Evolutionary conservation across 2,797 vertebrate species (phyloP), one percentile per base, ranked within the genome.

Genomic region (Chaenodraco wilsoni): DNA sequence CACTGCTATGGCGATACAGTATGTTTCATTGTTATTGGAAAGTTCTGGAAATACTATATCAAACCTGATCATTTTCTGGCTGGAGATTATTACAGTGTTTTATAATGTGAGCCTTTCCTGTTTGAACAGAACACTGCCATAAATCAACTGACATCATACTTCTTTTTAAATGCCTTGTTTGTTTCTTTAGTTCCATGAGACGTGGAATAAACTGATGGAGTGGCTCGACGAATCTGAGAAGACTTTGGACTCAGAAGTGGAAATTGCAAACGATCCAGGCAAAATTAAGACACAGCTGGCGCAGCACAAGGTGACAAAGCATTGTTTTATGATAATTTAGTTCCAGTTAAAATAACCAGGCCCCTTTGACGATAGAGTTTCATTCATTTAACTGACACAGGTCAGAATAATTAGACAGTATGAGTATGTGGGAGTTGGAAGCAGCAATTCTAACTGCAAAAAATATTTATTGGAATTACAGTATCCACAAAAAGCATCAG

Each of bases 251-350:
- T 94, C 97, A 0, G 98, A 99, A 72, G 95, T 98, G 90, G 98
- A 99, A 94, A 98, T 99, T 46, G 97, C 98, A 82, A 99, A 99
- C 44, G 98, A 99, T 78, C 98, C 97, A 14, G 98, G 97, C 88
- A 99, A 96, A 93, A 97, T 99, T 92, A 99, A 99, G 94, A 94
- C 80, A 33, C 98, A 99, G 80, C 94, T 99, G 17, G 69, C 88
- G 4, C 96, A 97, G 88, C 98, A 99, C 92, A 99, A 99, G 97
- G 98, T 99, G 86, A 92, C 19, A 2, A 45, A 72, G 43, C 56
- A 40, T 70, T 7, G 10, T 62, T 51, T 71, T 51, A 46, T 75
- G 48, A 9, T 3, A 1, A 10, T 57, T 66, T 11, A 48, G 33
- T 50, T 11, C 65, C 49, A 69, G 57, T n/a, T 61, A 31, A 73